phyloP scores from a whole-genome alignment of 2,113 vertebrate species.

The Cyanoderma ruficeps region DNA sequence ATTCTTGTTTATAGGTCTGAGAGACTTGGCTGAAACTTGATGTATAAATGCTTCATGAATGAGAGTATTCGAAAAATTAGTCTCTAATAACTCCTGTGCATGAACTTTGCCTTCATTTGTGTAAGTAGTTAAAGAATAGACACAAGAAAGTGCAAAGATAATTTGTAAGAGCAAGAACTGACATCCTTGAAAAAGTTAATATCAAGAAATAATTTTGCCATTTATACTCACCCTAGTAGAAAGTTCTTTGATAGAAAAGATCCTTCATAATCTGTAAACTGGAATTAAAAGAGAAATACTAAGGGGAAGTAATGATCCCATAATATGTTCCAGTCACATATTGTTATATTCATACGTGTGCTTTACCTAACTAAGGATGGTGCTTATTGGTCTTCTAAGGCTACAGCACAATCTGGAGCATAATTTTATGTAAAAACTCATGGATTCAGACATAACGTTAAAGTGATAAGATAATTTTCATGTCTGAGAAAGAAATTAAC shows the following conservation, averaged over 20 bases:
- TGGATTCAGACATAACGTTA: not conserved
- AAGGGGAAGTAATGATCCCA: not conserved
- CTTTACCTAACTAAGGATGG: not conserved
- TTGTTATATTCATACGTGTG: not conserved
- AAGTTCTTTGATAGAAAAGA: not conserved
- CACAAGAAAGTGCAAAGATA: not conserved
- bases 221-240: not conserved
- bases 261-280: not conserved
- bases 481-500: not conserved
- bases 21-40: not conserved
- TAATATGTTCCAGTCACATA: not conserved
- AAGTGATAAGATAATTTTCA: not conserved
- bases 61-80: not conserved
- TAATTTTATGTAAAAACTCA: not conserved
- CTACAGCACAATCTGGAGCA: not conserved
- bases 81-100: not conserved
- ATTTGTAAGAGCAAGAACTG: not conserved
- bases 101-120: conserved; percentile 30
- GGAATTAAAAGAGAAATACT: not conserved
- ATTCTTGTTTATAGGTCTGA: not conserved
- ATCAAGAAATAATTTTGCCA: not conserved
- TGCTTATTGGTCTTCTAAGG: not conserved
- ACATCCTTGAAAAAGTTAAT: not conserved
- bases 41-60: not conserved
- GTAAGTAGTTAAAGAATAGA: not conserved